phyloP scores from a whole-genome alignment of 2,113 vertebrate species.

The Tachysurus fulvidraco region DNA sequence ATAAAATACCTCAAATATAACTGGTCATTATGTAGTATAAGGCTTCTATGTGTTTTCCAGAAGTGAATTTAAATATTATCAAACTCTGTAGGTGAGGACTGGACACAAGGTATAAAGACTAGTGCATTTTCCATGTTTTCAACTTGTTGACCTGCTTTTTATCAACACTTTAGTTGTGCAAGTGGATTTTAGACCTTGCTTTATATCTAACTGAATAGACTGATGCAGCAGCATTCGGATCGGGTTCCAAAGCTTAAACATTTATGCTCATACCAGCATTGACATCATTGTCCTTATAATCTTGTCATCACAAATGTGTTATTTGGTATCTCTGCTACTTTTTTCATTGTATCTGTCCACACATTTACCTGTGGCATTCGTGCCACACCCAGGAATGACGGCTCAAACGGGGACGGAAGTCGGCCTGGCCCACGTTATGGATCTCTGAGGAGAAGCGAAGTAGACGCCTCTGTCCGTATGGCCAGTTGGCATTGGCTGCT shows the following conservation, averaged over 20 bases:
- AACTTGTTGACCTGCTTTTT: neutral
- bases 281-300: neutral
- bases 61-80: constrained; percentile 10
- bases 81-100: constrained; percentile 14
- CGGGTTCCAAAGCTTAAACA: neutral
- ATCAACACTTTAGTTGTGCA: neutral
- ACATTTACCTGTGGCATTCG: constrained; percentile 87
- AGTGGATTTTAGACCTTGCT: neutral
- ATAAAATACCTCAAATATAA: neutral
- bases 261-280: neutral
- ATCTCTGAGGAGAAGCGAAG: constrained; percentile 98
- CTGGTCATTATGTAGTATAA: neutral
- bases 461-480: constrained; percentile 91
- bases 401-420: constrained; percentile 93
- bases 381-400: constrained; percentile 99
- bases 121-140: constrained; percentile 1
- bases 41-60: neutral
- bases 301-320: neutral
- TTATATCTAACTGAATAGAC: neutral
- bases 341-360: neutral
- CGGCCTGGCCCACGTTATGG: constrained; percentile 90
- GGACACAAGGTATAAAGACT: constrained; percentile 25
- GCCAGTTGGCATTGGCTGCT: constrained; percentile 89
- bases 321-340: neutral
- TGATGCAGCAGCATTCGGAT: neutral